phyloP scores from a whole-genome alignment of 2,113 vertebrate genomes.

The Puma concolor region DNA sequence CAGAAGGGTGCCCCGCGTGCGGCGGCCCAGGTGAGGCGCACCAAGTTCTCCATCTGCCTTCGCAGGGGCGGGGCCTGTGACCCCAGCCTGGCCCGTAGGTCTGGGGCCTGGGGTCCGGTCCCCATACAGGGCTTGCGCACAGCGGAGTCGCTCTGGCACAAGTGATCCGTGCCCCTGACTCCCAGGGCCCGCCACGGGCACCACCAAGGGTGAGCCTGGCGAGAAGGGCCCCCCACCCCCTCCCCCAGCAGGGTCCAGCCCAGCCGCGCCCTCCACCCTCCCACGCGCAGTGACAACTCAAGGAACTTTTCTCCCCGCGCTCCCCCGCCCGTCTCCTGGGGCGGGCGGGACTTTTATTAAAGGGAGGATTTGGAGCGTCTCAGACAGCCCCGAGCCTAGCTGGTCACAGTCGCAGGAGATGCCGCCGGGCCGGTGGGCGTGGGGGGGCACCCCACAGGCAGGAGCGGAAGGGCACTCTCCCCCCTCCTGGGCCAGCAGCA shows the following conservation, averaged over 20 bases:
- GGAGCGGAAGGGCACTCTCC: too few species aligned
- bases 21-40: neutral
- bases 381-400: neutral
- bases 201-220: too few species aligned
- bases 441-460: too few species aligned
- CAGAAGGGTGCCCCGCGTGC: neutral
- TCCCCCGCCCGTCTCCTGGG: neutral
- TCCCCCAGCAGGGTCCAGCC: neutral
- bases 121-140: rapidly evolving
- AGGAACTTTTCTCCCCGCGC: neutral
- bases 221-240: neutral
- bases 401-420: neutral
- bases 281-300: neutral
- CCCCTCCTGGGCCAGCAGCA: neutral
- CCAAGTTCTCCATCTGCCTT: rapidly evolving
- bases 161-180: too few species aligned
- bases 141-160: neutral
- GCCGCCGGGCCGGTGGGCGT: too few species aligned
- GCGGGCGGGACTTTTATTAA: neutral
- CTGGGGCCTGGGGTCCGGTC: rapidly evolving
- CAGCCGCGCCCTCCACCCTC: neutral
- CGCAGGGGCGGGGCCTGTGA: neutral
- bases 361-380: neutral
- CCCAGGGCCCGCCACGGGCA: neutral
- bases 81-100: neutral